Percentiles rank a stretch among this genome's conserved stretches.
Evolutionary conservation across 1,140 invertebrate genomes (phyloP).

Genomic region (Teleopsis dalmanni): DNA sequence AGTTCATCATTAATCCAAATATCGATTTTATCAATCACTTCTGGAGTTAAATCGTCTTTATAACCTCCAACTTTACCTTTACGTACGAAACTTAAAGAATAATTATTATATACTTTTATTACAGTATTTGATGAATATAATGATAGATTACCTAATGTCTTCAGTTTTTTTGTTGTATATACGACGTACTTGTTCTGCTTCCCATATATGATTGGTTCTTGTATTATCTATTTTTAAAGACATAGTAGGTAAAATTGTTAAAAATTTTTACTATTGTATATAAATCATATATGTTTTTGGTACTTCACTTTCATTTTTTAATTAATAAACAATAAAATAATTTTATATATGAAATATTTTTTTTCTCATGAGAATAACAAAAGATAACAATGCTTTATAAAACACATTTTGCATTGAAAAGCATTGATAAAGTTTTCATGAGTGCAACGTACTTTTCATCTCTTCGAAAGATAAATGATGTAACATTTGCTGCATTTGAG

Average conservation of each 20-base stretch:
- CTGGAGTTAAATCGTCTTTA: constrained; percentile 20
- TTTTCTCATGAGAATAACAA: too few relatives aligned
- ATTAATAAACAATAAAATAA: too few relatives aligned
- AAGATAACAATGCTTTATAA: too few relatives aligned
- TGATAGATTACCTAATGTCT: background rate
- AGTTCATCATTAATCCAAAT: constrained; percentile 8
- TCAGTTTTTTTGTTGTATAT: background rate
- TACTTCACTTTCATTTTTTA: too few relatives aligned
- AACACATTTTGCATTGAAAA: too few relatives aligned
- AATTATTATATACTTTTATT: background rate
- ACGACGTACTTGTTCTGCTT: constrained; percentile 2
- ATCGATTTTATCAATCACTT: constrained; percentile 16
- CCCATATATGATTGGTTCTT: constrained; percentile 4
- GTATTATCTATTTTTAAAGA: too few relatives aligned
- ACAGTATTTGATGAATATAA: background rate
- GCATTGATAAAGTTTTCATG: too few relatives aligned
- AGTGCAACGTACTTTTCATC: constrained; percentile 34
- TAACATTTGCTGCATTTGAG: constrained; percentile 23
- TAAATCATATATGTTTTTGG: too few relatives aligned
- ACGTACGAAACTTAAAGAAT: constrained; percentile 20
- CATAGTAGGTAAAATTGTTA: too few relatives aligned
- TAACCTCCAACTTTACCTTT: constrained; percentile 24
- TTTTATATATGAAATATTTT: too few relatives aligned
- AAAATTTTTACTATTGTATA: too few relatives aligned
- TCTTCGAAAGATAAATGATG: constrained; percentile 34